Base-by-base conservation (phyloP, 2,113 vertebrate species). In the Ceuthmochares aereus region DNA sequence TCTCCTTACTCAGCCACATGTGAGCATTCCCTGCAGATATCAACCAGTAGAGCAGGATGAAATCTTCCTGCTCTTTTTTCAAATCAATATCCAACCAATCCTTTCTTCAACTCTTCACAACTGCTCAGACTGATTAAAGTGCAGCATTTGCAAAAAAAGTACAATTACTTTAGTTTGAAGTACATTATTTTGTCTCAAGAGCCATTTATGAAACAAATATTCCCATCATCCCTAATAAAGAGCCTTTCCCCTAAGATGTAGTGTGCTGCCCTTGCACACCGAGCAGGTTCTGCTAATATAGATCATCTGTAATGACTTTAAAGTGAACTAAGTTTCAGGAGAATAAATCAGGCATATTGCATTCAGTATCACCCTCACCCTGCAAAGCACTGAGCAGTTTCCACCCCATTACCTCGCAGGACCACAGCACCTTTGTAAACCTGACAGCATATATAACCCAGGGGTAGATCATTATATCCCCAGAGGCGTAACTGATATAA, bases 161-260 rank as follows among this genome's bases (percentile, higher is more conserved):
- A 13, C 36, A 14, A 20, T 62, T 82, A 69, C 7, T 91, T 47
- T 5, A 26, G 21, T 7, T 36, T 1, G 1, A 70, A 54, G 42
- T 5, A 23, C 66, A 15, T 84, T 54, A 14, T 51, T 78, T 69
- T 23, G 36, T 40, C 74, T 59, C 47, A 13, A 45, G 69, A 74
- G 64, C 52, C 0, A 0, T 82, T 78, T 22, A 37, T 30, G 27
- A 63, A 70, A 63, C 84, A 29, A 87, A 78, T 66, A 49, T 30
- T 78, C n/a, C 88, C 90, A n/a, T 21, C 47, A 58, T 47, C 74
- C 30, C n/a, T 84, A 66, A 89, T 58, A 56, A 91, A 89, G 45
- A 60, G 26, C 30, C 18, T 21, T 66, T 60, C 73, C 47, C 81
- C 23, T 5, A 6, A 11, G 87, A 52, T 0, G 17, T 12, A 60